A percentile compares a stretch with the other conserved stretches of the same genome.
These are phyloP conservation scores for Drosophila quinaria DNA, from an alignment of 2,888 invertebrate genomes.

Conservation along the genomic window DNA sequence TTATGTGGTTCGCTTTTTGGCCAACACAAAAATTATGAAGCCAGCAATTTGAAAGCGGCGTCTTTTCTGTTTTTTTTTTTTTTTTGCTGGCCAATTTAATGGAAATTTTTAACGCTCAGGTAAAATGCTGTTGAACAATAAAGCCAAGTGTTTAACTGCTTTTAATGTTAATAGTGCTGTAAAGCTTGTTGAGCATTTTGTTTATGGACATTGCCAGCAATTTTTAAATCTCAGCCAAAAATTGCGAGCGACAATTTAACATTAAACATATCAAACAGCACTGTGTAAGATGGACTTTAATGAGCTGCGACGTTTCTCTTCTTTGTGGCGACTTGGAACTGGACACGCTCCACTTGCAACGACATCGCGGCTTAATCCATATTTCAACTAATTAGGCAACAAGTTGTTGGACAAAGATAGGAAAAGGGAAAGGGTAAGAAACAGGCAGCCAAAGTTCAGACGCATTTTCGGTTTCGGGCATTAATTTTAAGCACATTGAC, in stretches of 20 bases:
- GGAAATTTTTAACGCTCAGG: conserved; percentile 55
- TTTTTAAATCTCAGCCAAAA: conserved; percentile 14
- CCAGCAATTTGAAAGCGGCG: conserved; percentile 44
- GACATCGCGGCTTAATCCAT: conserved; percentile 55
- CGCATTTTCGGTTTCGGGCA: conserved; percentile 66
- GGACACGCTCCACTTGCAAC: conserved; percentile 33
- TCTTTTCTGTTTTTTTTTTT: too few relatives aligned
- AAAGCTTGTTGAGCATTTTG: conserved; percentile 62
- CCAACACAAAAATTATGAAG: conserved; percentile 60
- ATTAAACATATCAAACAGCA: conserved; percentile 34
- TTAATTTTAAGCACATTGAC: conserved; percentile 75
- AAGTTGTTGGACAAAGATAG: conserved; percentile 33
- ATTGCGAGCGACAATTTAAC: conserved; percentile 18
- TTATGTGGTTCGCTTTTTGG: conserved; percentile 22
- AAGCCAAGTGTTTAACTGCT: conserved; percentile 60
- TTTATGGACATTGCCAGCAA: conserved; percentile 42
- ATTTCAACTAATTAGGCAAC: conserved; percentile 75
- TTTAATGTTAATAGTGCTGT: conserved; percentile 51
- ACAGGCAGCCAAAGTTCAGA: conserved; percentile 64
- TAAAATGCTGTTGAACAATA: conserved; percentile 38
- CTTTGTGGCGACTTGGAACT: conserved; percentile 15
- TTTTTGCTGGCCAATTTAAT: conserved; percentile 52
- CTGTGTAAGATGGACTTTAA: conserved; percentile 58
- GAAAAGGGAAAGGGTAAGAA: conserved; percentile 18
- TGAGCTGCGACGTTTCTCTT: conserved; percentile 61